Conservation (phyloP, 2,888 invertebrate species). For the Lobophora halterata region DNA sequence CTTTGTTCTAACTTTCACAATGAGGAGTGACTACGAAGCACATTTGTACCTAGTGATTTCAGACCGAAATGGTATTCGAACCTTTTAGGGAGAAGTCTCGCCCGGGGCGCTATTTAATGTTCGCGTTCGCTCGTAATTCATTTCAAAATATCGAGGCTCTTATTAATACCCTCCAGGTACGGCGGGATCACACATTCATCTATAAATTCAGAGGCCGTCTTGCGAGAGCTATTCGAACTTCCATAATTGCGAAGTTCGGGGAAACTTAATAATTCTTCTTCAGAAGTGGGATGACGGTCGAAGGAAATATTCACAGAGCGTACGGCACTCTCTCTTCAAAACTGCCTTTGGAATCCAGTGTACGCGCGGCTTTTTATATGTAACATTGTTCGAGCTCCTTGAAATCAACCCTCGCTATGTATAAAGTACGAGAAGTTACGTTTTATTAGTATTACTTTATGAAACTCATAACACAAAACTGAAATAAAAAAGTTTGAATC, state of each 20-base stretch:
- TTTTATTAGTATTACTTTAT: constrained; percentile 49
- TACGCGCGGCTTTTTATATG: constrained; percentile 62
- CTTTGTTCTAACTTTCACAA: constrained; percentile 30
- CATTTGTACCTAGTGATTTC: constrained; percentile 20
- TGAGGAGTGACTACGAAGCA: constrained; percentile 25
- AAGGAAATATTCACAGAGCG: constrained; percentile 77
- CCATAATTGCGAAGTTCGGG: constrained; percentile 80
- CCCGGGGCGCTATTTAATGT: constrained; percentile 15
- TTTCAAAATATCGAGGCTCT: constrained; percentile 41
- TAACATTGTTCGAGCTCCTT: constrained; percentile 54
- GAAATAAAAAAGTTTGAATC: constrained; percentile 43
- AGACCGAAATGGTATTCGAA: constrained; percentile 21
- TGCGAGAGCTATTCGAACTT: constrained; percentile 79
- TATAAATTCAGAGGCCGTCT: constrained; percentile 79
- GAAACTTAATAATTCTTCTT: constrained; percentile 81
- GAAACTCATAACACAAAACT: constrained; percentile 41
- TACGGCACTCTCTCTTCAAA: constrained; percentile 50
- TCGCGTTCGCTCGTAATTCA: constrained; percentile 36
- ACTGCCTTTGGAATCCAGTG: constrained; percentile 62
- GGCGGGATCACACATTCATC: constrained; percentile 69
- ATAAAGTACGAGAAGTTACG: constrained; percentile 41
- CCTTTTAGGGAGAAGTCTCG: constrained; percentile 16
- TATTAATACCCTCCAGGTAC: constrained; percentile 47
- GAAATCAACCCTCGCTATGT: constrained; percentile 47
- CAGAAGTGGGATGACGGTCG: constrained; percentile 76